Conservation (phyloP, 2,888 invertebrate genomes). For the Mechanitis messenoides region DNA sequence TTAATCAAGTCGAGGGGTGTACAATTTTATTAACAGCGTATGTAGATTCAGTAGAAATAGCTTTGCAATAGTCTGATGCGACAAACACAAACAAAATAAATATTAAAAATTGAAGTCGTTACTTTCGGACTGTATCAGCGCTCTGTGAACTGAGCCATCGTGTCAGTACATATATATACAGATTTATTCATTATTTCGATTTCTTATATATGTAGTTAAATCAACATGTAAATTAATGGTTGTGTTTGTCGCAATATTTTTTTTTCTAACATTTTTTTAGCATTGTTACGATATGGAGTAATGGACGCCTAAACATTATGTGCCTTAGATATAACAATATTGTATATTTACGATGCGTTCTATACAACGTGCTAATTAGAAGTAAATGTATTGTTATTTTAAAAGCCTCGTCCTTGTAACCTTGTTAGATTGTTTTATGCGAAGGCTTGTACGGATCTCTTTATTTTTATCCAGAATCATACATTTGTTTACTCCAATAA, state of each 20-base stretch:
- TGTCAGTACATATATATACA: neutral
- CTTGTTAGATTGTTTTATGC: slow-evolving; percentile 63
- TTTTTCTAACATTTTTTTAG: slow-evolving; percentile 56
- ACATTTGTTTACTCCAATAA: slow-evolving; percentile 18
- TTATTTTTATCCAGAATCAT: slow-evolving; percentile 33
- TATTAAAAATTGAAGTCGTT: too few species aligned
- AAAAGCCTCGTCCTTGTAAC: slow-evolving; percentile 61
- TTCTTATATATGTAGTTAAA: too few species aligned
- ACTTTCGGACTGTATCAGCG: neutral
- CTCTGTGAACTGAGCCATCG: neutral
- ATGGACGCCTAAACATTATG: slow-evolving; percentile 77
- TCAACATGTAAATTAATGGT: neutral
- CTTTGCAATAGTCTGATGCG: slow-evolving; percentile 57
- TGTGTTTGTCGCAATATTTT: slow-evolving; percentile 46
- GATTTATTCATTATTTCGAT: too few species aligned
- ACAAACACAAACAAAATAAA: slow-evolving; percentile 34
- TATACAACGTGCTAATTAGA: slow-evolving; percentile 77
- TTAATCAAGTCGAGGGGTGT: slow-evolving; percentile 48
- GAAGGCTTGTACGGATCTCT: slow-evolving; percentile 56
- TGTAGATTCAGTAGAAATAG: slow-evolving; percentile 61
- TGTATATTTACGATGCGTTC: slow-evolving; percentile 77
- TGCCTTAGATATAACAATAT: slow-evolving; percentile 79
- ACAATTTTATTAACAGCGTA: slow-evolving; percentile 49
- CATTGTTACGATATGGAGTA: slow-evolving; percentile 73
- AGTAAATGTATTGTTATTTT: slow-evolving; percentile 70